phyloP scores from a whole-genome alignment of 2,797 vertebrate genomes.

The Cottoperca gobio region DNA sequence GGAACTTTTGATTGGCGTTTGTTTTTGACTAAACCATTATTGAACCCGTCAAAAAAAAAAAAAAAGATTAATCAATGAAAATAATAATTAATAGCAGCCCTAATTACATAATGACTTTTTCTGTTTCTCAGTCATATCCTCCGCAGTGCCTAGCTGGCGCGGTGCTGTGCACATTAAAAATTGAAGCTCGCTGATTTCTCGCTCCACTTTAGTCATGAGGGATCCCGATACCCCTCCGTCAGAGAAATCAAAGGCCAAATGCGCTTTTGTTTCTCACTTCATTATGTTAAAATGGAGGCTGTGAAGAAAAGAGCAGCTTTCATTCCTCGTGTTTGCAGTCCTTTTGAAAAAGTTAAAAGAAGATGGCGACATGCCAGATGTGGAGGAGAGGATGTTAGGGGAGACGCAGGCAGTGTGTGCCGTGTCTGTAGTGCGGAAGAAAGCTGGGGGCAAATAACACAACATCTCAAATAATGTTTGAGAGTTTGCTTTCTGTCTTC shows the following conservation, averaged over 20 bases:
- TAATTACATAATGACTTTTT: background rate
- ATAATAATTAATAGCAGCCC: background rate
- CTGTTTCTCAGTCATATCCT: background rate
- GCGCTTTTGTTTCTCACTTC: slow-evolving; percentile 38
- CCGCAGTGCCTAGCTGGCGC: background rate
- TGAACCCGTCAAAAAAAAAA: background rate
- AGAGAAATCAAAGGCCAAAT: slow-evolving; percentile 42
- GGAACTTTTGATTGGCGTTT: background rate
- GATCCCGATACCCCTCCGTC: background rate
- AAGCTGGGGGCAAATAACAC: slow-evolving; percentile 36
- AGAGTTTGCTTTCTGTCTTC: slow-evolving; percentile 20
- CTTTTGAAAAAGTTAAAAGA: slow-evolving; percentile 63
- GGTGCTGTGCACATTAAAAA: background rate
- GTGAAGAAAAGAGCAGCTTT: slow-evolving; percentile 25
- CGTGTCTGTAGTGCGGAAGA: slow-evolving; percentile 21
- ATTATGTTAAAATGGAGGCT: slow-evolving; percentile 33
- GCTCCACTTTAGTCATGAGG: slow-evolving; percentile 11
- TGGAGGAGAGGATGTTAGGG: slow-evolving; percentile 15
- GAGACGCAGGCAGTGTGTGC: background rate
- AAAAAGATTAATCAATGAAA: background rate
- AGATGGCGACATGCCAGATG: slow-evolving; percentile 29
- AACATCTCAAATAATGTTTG: slow-evolving; percentile 27
- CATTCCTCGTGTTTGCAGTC: slow-evolving; percentile 28
- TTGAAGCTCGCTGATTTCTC: slow-evolving; percentile 5
- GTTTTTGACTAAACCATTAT: background rate